Evolutionary conservation across 2,888 invertebrate species (phyloP).

Genomic region (Conus canariensis): DNA sequence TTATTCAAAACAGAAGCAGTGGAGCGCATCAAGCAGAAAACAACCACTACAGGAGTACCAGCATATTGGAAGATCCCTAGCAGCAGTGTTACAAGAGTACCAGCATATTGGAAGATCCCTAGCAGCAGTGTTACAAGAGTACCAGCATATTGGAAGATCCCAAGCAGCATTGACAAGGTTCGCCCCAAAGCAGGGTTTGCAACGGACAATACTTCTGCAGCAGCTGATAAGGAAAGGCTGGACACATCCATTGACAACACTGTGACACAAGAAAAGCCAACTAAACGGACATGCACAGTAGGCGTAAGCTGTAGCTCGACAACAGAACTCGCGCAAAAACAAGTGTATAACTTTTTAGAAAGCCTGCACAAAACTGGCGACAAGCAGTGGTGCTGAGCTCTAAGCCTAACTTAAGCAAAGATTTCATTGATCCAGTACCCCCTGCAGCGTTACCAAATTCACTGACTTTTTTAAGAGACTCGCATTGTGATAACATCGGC

Average conservation of each 20-base stretch:
- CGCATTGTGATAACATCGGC: neutral
- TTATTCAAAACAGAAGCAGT: neutral
- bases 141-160: neutral
- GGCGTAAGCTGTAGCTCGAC: neutral
- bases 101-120: too few species aligned
- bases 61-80: too few species aligned
- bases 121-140: neutral
- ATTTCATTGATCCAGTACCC: neutral
- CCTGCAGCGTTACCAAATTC: neutral
- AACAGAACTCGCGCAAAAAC: neutral
- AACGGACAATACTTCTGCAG: neutral
- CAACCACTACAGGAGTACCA: too few species aligned
- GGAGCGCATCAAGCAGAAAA: neutral
- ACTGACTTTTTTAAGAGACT: neutral
- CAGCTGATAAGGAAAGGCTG: neutral
- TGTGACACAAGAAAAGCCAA: neutral
- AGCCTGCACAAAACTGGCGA: neutral
- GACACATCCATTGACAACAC: neutral
- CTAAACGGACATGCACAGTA: neutral
- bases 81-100: too few species aligned
- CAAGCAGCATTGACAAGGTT: neutral
- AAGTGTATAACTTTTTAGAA: neutral
- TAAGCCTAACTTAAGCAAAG: neutral
- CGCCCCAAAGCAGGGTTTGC: neutral
- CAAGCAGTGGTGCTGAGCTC: neutral